phyloP scores from a whole-genome alignment of 2,888 invertebrate species.

The Panorpa germanica region DNA sequence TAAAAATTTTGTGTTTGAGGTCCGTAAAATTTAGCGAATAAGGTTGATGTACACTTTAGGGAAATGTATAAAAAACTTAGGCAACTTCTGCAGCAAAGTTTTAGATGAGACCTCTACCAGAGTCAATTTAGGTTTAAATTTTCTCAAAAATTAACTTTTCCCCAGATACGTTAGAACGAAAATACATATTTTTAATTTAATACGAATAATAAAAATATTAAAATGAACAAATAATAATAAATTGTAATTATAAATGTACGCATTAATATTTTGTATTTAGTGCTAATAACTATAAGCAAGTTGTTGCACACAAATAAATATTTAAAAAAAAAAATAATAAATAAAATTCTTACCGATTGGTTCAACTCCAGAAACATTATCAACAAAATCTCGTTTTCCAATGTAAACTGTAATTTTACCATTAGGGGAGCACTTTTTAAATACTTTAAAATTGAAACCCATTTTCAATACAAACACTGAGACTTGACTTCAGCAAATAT shows the following conservation, averaged over 20 bases:
- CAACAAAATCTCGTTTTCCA: conserved; percentile 74
- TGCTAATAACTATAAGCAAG: conserved; percentile 1
- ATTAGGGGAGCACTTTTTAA: conserved; percentile 79
- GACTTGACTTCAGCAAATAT: not conserved
- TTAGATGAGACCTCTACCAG: too few species aligned
- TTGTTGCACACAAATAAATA: conserved; percentile 1
- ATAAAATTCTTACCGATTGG: conserved; percentile 49
- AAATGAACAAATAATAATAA: not conserved
- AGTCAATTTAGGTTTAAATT: too few species aligned
- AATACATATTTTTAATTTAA: too few species aligned
- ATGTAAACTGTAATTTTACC: conserved; percentile 72
- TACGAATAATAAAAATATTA: too few species aligned
- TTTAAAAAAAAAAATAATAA: not conserved
- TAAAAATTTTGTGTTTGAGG: too few species aligned
- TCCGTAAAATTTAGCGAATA: too few species aligned
- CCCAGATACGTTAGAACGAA: too few species aligned
- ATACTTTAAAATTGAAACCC: conserved; percentile 84
- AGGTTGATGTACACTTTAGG: too few species aligned
- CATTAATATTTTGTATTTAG: not conserved
- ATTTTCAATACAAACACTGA: conserved; percentile 39
- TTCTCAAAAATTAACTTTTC: too few species aligned
- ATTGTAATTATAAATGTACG: not conserved
- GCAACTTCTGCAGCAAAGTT: too few species aligned
- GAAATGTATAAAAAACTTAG: too few species aligned
- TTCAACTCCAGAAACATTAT: conserved; percentile 70